Conservation (phyloP, 2,113 vertebrate species). For the Heptranchias perlo region DNA sequence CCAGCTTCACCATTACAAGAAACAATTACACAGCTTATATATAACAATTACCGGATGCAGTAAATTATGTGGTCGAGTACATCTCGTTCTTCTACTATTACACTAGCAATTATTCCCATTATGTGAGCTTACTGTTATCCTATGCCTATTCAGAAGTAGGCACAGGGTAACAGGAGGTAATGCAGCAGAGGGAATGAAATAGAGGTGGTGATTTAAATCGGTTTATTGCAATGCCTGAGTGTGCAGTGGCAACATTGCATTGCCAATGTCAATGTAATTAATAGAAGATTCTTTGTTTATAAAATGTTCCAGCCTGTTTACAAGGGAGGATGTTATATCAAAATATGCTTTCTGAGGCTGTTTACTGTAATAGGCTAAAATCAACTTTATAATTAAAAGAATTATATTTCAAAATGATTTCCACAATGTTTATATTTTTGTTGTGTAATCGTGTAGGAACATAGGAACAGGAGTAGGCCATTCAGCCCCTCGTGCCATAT, state of each 20-base stretch:
- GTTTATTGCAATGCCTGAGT: not conserved
- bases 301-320: not conserved
- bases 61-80: not conserved
- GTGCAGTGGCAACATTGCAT: no score
- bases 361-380: not conserved
- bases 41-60: not conserved
- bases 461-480: no score
- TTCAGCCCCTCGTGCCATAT: no score
- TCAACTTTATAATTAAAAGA: not conserved
- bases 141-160: not conserved
- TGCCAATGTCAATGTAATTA: not conserved
- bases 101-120: not conserved
- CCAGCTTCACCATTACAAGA: not conserved
- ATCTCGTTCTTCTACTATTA: not conserved
- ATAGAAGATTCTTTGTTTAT: not conserved
- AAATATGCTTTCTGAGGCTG: not conserved
- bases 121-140: not conserved
- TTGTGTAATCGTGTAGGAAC: not conserved
- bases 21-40: not conserved
- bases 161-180: not conserved
- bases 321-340: not conserved
- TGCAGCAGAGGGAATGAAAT: not conserved
- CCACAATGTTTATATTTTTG: not conserved
- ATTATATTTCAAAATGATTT: not conserved
- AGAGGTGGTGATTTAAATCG: not conserved